Evolutionary conservation across 2,113 vertebrate species (phyloP).

Genomic region (Rhinolophus sinicus): DNA sequence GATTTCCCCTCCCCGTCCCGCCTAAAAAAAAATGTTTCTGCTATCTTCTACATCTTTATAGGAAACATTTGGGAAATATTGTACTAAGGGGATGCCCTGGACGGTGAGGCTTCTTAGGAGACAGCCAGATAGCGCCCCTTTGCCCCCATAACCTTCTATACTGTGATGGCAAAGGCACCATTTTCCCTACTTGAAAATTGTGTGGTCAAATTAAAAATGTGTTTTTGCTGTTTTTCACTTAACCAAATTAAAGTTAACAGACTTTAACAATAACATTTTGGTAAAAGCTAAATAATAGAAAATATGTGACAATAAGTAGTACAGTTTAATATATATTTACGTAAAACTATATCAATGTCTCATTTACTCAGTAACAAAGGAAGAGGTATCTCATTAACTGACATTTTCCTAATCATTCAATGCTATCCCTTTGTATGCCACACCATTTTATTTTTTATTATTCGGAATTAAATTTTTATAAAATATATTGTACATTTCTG

Average conservation of each 20-base stretch:
- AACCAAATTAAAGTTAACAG: background rate
- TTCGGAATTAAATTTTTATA: slow-evolving; percentile 10
- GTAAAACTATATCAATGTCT: background rate
- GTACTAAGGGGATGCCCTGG: too few relatives aligned
- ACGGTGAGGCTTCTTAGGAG: background rate
- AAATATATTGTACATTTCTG: background rate
- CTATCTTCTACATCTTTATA: background rate
- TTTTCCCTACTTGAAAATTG: background rate
- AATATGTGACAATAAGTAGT: background rate
- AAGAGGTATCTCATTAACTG: background rate
- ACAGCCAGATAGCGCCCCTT: too few relatives aligned
- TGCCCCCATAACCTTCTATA: background rate
- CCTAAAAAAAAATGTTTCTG: background rate
- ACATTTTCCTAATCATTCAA: background rate
- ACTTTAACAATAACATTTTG: background rate
- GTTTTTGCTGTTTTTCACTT: background rate
- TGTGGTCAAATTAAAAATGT: background rate
- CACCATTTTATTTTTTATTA: background rate
- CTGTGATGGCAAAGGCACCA: background rate
- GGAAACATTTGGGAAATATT: background rate
- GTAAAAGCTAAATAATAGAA: background rate
- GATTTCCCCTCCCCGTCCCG: background rate
- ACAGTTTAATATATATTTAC: background rate
- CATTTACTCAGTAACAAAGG: background rate
- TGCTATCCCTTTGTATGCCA: background rate